phyloP scores from a whole-genome alignment of 2,888 invertebrate species.

The Caenorhabditis drosophilae region DNA sequence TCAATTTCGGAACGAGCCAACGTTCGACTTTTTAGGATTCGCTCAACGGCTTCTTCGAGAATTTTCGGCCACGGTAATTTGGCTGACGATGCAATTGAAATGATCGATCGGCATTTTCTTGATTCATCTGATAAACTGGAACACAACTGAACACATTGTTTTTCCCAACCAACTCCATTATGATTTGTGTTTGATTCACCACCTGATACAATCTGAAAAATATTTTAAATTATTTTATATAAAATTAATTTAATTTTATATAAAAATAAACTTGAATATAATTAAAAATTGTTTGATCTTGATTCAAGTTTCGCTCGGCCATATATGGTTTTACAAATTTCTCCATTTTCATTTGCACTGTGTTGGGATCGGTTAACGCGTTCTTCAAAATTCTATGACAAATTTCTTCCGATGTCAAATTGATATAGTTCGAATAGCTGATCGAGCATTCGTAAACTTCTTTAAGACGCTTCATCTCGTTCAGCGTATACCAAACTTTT shows the following conservation, averaged over 20 bases:
- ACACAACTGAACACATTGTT: slow-evolving; percentile 49
- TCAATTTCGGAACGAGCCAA: slow-evolving; percentile 24
- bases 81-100: slow-evolving; percentile 47
- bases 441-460: slow-evolving; percentile 37
- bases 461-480: slow-evolving; percentile 32
- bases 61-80: slow-evolving; percentile 51
- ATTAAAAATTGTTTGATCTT: slow-evolving; percentile 47
- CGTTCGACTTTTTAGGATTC: slow-evolving; percentile 16
- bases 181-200: slow-evolving; percentile 9
- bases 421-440: slow-evolving; percentile 19
- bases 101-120: slow-evolving; percentile 47
- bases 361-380: slow-evolving; percentile 36
- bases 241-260: too few species aligned
- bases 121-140: slow-evolving; percentile 45
- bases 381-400: slow-evolving; percentile 45
- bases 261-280: slow-evolving; percentile 55
- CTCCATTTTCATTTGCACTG: slow-evolving; percentile 42
- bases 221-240: too few species aligned
- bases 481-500: slow-evolving; percentile 24
- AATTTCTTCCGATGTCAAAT: slow-evolving; percentile 36
- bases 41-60: slow-evolving; percentile 42
- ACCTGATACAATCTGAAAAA: too few species aligned
- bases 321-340: slow-evolving; percentile 56
- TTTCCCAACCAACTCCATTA: slow-evolving; percentile 43
- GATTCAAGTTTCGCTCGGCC: slow-evolving; percentile 48